These are phyloP conservation scores for Gyps fulvus DNA, from an alignment of 2,113 vertebrate genomes.

Conservation along the genomic window DNA sequence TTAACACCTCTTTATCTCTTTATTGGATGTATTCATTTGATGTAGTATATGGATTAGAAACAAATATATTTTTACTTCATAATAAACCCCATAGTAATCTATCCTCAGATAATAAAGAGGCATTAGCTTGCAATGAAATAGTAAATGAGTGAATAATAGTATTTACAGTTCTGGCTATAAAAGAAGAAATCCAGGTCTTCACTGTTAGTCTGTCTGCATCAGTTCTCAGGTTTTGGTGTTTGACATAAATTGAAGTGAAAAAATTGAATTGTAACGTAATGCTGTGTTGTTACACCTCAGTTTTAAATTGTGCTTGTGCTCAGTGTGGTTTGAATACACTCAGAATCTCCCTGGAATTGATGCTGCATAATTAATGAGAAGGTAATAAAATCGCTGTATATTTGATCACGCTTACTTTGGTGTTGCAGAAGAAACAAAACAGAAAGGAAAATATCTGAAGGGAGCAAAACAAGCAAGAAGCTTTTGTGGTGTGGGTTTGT, in stretches of 20 bases:
- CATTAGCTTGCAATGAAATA: not conserved
- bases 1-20: not conserved
- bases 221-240: not conserved
- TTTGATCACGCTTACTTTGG: not conserved
- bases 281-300: not conserved
- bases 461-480: not conserved
- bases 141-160: not conserved
- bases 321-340: not conserved
- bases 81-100: not conserved
- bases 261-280: not conserved
- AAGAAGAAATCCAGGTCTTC: not conserved
- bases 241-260: not conserved
- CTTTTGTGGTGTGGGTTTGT: not conserved
- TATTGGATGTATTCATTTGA: not conserved
- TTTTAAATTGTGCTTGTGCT: not conserved
- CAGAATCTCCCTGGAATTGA: not conserved
- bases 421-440: not conserved
- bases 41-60: not conserved
- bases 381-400: accelerated
- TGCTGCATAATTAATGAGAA: not conserved
- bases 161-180: not conserved
- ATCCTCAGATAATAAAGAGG: not conserved
- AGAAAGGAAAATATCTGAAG: not conserved
- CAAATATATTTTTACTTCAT: not conserved
- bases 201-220: not conserved